These are phyloP conservation scores for Trididemnum clinides DNA, from an alignment of 23 tunicate species.

Conservation along the genomic window DNA sequence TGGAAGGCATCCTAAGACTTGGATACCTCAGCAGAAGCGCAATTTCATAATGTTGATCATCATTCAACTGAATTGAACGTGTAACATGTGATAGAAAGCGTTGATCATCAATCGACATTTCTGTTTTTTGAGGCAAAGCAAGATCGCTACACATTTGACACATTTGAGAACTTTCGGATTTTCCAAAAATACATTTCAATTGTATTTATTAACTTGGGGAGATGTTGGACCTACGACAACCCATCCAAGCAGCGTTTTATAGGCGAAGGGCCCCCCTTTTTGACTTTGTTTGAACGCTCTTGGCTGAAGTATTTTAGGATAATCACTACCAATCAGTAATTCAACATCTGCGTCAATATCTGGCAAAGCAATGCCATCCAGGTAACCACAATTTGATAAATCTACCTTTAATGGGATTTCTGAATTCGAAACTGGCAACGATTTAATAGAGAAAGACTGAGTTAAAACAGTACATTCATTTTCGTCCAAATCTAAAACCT, in stretches of 20 bases:
- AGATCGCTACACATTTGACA: too few relatives aligned
- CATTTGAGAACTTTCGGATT: too few relatives aligned
- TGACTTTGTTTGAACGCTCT: background rate
- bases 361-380: background rate
- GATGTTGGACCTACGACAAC: background rate
- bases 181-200: too few relatives aligned
- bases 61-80: conserved; percentile 1
- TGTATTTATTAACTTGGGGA: too few relatives aligned
- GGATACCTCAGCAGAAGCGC: background rate
- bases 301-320: background rate
- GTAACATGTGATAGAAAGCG: too few relatives aligned
- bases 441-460: background rate
- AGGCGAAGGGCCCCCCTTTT: background rate
- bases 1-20: conserved; percentile 2
- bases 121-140: too few relatives aligned
- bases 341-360: background rate
- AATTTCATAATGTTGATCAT: conserved; percentile 38
- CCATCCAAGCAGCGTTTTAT: background rate
- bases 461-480: background rate
- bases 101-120: too few relatives aligned
- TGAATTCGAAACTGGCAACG: background rate
- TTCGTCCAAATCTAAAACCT: conserved; percentile 29
- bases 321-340: background rate
- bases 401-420: conserved; percentile 17
- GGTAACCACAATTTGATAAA: background rate